A percentile compares a stretch with the other conserved stretches of the same genome.
phyloP scores from a whole-genome alignment of 2,113 vertebrate species.

The Hydrochoerus hydrochaeris region DNA sequence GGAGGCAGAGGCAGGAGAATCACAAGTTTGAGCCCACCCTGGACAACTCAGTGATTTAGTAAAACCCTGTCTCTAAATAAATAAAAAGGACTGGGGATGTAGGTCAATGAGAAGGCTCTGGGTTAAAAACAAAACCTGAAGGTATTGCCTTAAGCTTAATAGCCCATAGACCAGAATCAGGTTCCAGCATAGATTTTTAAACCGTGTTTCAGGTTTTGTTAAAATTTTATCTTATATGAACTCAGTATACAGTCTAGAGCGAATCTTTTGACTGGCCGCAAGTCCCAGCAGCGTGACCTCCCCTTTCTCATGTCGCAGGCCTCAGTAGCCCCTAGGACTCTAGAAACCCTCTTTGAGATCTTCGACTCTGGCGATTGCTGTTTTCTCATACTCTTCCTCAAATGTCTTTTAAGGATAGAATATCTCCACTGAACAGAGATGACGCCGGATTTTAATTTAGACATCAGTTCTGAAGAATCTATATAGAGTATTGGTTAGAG shows the following conservation, averaged over 20 bases:
- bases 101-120: not conserved
- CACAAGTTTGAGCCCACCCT: not conserved
- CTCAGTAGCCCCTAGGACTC: not conserved
- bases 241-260: not conserved
- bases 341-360: not conserved
- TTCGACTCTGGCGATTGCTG: constrained; percentile 20
- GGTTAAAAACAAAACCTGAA: not conserved
- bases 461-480: constrained; percentile 60
- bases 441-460: constrained; percentile 73
- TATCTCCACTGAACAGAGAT: constrained; percentile 68
- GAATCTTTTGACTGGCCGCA: not conserved
- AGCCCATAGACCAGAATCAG: not conserved
- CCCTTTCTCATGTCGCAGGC: not conserved
- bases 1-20: not conserved
- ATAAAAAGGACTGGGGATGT: no score
- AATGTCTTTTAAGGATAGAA: constrained; percentile 76
- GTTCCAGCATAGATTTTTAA: not conserved
- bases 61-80: not conserved
- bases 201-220: constrained; percentile 24
- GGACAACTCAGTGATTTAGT: not conserved
- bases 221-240: not conserved
- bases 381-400: not conserved
- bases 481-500: constrained; percentile 73
- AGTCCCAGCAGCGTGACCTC: not conserved
- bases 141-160: not conserved